A percentile compares a stretch with the other conserved stretches of the same genome.
Conservation (phyloP, 2,113 vertebrate species). For the rabbit (Oryctolagus cuniculus) region mOryCun1.1 NC_091453.1:23647501-23648000, state of each 20-base stretch:
- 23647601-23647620: neutral
- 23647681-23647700: neutral
- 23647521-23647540: conserved; percentile 20
- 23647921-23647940: neutral
- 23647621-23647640: neutral
- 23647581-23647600: neutral
- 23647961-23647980: neutral
- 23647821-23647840: neutral
- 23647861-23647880: neutral
- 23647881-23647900: neutral
- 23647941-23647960: neutral
- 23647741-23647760: neutral
- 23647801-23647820: neutral
- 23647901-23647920: neutral
- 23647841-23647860: neutral
- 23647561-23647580: neutral
- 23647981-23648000: conserved; percentile 25
- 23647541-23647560: neutral
- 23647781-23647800: conserved; percentile 30
- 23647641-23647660: conserved; percentile 2
- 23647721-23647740: neutral
- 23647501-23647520: conserved; percentile 23
- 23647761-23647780: conserved; percentile 51
- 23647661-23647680: neutral
- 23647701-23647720: conserved; percentile 14